These are phyloP conservation scores for Xylophagus ater DNA, from an alignment of 2,888 invertebrate species.

Conservation along the genomic window DNA sequence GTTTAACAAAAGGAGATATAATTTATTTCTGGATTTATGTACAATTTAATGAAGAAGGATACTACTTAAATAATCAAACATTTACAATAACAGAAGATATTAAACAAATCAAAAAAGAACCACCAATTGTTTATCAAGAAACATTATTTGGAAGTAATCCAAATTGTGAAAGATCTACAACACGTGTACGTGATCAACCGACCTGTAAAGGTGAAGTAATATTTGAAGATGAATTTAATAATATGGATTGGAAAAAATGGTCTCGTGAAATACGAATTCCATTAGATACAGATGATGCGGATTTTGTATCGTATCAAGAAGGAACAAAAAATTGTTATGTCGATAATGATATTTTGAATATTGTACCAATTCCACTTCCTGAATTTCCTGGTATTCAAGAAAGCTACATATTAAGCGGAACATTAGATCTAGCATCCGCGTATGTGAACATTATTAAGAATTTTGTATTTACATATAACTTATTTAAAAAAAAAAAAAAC, in stretches of 20 bases:
- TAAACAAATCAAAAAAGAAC: background rate
- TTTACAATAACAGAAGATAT: too few species aligned
- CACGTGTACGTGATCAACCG: constrained; percentile 31
- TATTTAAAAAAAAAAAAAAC: constrained; percentile 1
- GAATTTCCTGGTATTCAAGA: constrained; percentile 23
- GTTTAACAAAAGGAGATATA: constrained; percentile 44
- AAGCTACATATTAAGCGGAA: constrained; percentile 24
- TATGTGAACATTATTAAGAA: too few species aligned
- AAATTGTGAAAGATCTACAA: constrained; percentile 20
- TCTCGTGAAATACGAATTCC: constrained; percentile 47
- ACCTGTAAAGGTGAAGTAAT: constrained; percentile 44
- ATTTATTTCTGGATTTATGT: constrained; percentile 52
- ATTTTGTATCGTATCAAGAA: constrained; percentile 40
- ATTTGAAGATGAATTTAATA: constrained; percentile 52
- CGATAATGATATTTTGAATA: constrained; percentile 29
- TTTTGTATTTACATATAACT: constrained; percentile 3
- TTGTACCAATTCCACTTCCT: constrained; percentile 33
- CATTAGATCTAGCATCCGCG: constrained; percentile 34
- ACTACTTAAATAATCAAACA: too few species aligned
- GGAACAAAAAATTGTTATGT: constrained; percentile 30
- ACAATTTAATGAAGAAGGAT: too few species aligned
- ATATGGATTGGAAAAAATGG: constrained; percentile 43
- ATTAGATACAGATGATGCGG: constrained; percentile 38
- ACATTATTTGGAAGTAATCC: too few species aligned
- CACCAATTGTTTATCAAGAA: too few species aligned